phyloP scores from a whole-genome alignment of 2,113 vertebrate genomes.

The Loxodonta africana region DNA sequence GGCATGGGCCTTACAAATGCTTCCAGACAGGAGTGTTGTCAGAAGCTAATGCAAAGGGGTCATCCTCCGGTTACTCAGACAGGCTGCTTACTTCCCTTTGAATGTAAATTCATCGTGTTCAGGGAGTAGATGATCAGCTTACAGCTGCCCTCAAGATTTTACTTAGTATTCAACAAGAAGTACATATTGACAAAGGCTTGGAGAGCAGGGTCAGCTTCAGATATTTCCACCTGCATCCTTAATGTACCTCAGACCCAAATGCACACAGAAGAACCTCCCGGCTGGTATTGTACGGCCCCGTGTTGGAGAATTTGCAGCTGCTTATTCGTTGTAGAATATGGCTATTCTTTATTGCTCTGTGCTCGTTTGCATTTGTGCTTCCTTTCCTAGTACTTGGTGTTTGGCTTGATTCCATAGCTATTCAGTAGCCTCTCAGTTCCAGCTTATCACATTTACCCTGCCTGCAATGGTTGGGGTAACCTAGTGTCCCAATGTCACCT shows the following conservation, averaged over 20 bases:
- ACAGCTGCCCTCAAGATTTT: conserved; percentile 21
- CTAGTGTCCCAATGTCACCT: neutral
- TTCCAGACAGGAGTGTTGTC: neutral
- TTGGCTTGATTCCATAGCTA: neutral
- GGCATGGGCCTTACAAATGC: neutral
- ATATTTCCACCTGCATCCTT: neutral
- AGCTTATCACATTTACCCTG: neutral
- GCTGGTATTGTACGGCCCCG: neutral
- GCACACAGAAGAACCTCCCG: neutral
- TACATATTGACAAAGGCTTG: neutral
- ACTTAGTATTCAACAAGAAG: neutral
- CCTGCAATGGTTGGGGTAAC: neutral
- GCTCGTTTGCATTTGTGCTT: conserved; percentile 45
- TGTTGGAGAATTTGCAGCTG: neutral
- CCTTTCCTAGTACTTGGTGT: neutral
- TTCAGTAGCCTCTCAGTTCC: neutral
- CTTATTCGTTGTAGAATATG: conserved; percentile 39
- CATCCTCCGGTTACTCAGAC: neutral
- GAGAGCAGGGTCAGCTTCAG: neutral
- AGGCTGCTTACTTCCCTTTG: neutral
- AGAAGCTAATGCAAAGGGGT: neutral
- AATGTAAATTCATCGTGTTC: neutral
- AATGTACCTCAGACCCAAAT: neutral
- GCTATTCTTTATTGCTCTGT: conserved; percentile 26
- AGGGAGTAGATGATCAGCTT: neutral